Evolutionary conservation across 1,140 invertebrate species (phyloP), one percentile per base, ranked within the genome.

Genomic region (Protaetia brevitarsis): DNA sequence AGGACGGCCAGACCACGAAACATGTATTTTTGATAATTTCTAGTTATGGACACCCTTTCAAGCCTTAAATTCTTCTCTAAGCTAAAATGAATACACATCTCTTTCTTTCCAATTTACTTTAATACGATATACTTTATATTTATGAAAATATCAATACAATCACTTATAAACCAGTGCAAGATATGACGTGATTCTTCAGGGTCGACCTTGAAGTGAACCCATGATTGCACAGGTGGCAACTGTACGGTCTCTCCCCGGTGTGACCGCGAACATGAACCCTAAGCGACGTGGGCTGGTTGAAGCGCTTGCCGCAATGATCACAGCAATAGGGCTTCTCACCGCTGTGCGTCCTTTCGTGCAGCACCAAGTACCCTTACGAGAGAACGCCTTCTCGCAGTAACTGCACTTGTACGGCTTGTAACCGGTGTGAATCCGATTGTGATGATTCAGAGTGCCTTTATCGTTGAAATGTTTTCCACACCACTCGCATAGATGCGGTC

Each of bases 371-470:
- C 0, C 82, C 82, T 64, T 82, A 81, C 63, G 82, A 0, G 80
- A 77, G 70, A 77, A 82, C 79, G 11, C 80, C 68, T 83, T 83
- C 45, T 79, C 79, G 68, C 83, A 85, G 13, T 83, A 73, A 3
- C 76, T 78, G 68, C 83, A 85, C n/a, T 78, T 78, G 69, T 80
- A 82, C 0, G 82, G 81, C 68, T 80, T 79, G 0, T 80, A 73
- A 2, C 82, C 82, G 11, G 78, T 82, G 69, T 87, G 86, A 16
- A 84, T 81, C 76, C 84, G 80, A 77, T 85, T 82, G 69, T 88
- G 87, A 13, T 83, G 80, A 58, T 82, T 82, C 30, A 88, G 75
- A 63, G 84, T 85, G 66, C 83, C 82, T 29, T 83, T 82, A 66
- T 82, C 82, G 0, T 82, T 81, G 75, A 87, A 86, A 16, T 82